These are phyloP conservation scores for Toxostoma redivivum DNA, from an alignment of 2,113 vertebrate genomes.

Conservation along the genomic window DNA sequence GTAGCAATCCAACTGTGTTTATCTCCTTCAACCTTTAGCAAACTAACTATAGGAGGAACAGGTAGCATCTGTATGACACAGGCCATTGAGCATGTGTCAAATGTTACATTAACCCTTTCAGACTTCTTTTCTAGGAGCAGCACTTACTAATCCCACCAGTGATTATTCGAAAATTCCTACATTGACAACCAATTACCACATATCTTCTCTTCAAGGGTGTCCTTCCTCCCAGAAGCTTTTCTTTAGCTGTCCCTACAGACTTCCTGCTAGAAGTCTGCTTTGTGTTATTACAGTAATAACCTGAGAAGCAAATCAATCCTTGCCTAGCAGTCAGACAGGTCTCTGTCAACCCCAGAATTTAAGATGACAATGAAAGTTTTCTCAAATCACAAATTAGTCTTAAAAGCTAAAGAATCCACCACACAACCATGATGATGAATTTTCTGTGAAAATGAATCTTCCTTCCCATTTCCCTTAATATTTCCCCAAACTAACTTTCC, in stretches of 20 bases:
- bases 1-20: background rate
- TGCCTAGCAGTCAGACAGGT: background rate
- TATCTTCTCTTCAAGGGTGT: background rate
- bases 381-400: background rate
- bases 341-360: background rate
- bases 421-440: background rate
- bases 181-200: background rate
- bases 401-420: background rate
- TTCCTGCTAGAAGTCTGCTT: background rate
- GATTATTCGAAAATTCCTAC: background rate
- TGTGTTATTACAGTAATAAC: background rate
- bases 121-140: background rate
- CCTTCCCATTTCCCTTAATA: background rate
- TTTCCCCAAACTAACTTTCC: background rate
- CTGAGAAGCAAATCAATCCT: background rate
- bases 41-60: background rate
- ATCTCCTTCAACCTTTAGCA: background rate
- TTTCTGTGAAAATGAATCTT: background rate
- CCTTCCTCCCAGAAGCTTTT: background rate
- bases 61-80: background rate
- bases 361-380: background rate
- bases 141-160: background rate
- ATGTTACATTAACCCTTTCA: background rate
- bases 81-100: background rate
- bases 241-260: background rate